Base-by-base conservation (phyloP, 2,113 vertebrate genomes). In the Rutilus rutilus region DNA sequence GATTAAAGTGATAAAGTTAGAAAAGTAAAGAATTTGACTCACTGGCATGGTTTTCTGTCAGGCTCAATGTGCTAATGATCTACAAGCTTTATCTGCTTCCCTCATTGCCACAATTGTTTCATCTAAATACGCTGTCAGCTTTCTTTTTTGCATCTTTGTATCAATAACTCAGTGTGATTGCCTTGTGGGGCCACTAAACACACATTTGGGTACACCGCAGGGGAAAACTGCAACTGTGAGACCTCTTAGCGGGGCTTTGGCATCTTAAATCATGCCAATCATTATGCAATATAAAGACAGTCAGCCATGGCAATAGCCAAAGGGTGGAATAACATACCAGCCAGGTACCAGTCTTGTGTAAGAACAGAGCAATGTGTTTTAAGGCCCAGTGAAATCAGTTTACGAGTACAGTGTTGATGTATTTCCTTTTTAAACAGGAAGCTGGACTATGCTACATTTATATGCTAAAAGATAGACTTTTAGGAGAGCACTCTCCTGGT, bases 161-260 rank as follows among this genome's bases (percentile, higher is more conserved):
- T 94, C 92, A 93, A 91, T 94, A 93, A 92, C 93, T 93, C 90
- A 91, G 69, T 74, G 69, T 74, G 92, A 91, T 90, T 91, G 93
- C 91, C 92, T 91, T 91, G 92, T 90, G 91, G 52, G 47, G 91
- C 90, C 91, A 91, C 90, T 84, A 82, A 59, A 85, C 23, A 47
- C 64, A 83, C 64, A 75, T 77, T 82, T 80, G 85, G 69, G 60
- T 54, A 21, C 64, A 78, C 82, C 19, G 45, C 54, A 52, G 79
- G 39, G 54, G 25, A 50, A 81, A 45, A 45, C 23, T 25, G 78
- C 57, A 64, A 42, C 23, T 64, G 59, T 45, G 23, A 64, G 57
- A 15, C 23, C 39, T 80, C 78, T 80, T 80, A 64, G 36, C 59
- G 6, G 59, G 36, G 36, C 36, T 62, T 45, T 62, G 78, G 36